Percentiles rank a stretch among this genome's conserved stretches.
Conservation (phyloP, 2,888 invertebrate genomes). For the Nemurella pictetii region DNA sequence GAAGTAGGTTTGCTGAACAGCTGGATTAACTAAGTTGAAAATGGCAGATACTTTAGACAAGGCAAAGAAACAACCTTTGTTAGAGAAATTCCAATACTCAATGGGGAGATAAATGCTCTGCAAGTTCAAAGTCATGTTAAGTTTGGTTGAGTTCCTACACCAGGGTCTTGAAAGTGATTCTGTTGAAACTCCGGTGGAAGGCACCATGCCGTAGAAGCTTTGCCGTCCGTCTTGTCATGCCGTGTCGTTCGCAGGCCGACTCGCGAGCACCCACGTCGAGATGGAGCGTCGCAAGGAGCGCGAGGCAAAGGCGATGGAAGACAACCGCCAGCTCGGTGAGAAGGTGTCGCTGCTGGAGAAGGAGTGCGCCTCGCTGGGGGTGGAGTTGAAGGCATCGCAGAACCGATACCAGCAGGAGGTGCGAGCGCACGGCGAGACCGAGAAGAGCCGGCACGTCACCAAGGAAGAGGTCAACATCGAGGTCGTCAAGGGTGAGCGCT, state of each 20-base stretch:
- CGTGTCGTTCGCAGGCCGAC: conserved; percentile 51
- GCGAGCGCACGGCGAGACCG: conserved; percentile 85
- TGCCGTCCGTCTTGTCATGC: too few species aligned
- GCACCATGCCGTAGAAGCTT: too few species aligned
- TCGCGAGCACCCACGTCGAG: conserved; percentile 64
- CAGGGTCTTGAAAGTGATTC: too few species aligned
- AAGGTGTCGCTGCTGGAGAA: conserved; percentile 85
- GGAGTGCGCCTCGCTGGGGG: conserved; percentile 79
- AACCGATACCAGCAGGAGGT: conserved; percentile 84
- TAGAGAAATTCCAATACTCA: too few species aligned
- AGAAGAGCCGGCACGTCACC: conserved; percentile 77
- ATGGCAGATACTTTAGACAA: too few species aligned
- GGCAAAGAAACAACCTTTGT: too few species aligned
- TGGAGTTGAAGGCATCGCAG: conserved; percentile 83
- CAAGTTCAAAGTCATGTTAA: too few species aligned
- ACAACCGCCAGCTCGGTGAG: conserved; percentile 79
- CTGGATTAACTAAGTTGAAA: too few species aligned
- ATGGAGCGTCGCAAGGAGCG: conserved; percentile 65
- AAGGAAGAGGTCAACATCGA: conserved; percentile 93
- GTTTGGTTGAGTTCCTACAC: too few species aligned
- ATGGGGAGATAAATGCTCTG: too few species aligned
- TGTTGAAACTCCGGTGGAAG: too few species aligned
- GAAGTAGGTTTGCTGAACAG: too few species aligned
- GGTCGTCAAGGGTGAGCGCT: conserved; percentile 77
- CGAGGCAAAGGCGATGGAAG: conserved; percentile 68